These are phyloP conservation scores for Pandemis corylana DNA, from an alignment of 2,888 invertebrate genomes.

Conservation along the genomic window DNA sequence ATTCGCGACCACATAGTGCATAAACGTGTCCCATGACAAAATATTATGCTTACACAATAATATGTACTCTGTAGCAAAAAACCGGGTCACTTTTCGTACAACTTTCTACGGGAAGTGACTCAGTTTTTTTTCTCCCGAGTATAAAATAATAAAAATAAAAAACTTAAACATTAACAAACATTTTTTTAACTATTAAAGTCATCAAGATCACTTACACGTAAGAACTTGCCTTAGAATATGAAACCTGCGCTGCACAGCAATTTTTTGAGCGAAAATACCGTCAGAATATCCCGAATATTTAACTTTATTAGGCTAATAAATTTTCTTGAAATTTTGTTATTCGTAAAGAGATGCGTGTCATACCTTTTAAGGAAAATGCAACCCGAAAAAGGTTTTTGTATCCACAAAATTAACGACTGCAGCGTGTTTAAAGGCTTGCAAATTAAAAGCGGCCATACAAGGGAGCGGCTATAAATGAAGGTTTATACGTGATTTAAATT, in stretches of 20 bases:
- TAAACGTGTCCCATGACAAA: neutral
- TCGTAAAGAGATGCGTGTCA: neutral
- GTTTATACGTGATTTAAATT: neutral
- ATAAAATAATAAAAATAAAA: no score
- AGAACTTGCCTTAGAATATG: no score
- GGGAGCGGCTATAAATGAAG: constrained; percentile 25
- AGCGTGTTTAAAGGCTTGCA: constrained; percentile 12
- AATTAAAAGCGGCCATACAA: constrained; percentile 33
- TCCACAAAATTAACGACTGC: constrained; percentile 27
- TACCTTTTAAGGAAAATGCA: neutral
- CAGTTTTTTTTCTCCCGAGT: no score
- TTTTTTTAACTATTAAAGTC: no score
- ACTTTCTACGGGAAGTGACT: no score
- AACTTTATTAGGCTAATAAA: neutral
- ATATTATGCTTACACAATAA: no score
- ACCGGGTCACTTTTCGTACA: no score
- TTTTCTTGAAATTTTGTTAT: constrained; percentile 4
- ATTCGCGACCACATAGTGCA: neutral
- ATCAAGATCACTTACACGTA: no score
- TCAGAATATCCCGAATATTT: neutral
- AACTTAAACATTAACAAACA: no score
- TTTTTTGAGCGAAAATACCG: neutral
- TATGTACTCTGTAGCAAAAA: no score
- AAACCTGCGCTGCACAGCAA: neutral
- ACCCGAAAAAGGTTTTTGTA: constrained; percentile 6